A percentile compares a stretch with the other conserved stretches of the same genome.
Evolutionary conservation across 1,140 invertebrate genomes (phyloP).

Genomic region (silkworm (Bombyx mori)): DNA sequence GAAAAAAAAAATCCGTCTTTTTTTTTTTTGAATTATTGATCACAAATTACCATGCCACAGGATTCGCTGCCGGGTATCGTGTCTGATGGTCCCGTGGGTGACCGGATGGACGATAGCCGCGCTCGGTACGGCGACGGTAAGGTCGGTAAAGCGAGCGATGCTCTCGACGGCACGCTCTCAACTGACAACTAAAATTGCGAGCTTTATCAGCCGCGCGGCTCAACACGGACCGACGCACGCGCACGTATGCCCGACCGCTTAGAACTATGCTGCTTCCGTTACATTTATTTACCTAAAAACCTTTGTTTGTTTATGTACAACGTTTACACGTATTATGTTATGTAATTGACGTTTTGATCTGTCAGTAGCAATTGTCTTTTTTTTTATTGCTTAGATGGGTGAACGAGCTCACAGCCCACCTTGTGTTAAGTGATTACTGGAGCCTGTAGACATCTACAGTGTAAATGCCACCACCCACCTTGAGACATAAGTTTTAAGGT

Average conservation of each 20-base stretch:
- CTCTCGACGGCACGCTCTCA: conserved; percentile 40
- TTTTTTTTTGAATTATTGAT: conserved; percentile 36
- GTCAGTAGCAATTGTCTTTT: no score
- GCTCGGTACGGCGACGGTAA: conserved; percentile 19
- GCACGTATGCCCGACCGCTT: conserved; percentile 41
- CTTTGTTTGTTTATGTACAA: no score
- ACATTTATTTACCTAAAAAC: conserved; percentile 15
- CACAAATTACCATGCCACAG: conserved; percentile 64
- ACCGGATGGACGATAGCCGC: conserved; percentile 13
- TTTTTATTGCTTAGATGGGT: no score
- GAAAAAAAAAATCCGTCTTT: conserved; percentile 9
- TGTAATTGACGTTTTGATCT: no score
- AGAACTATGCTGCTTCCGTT: conserved; percentile 56
- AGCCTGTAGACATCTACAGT: no score
- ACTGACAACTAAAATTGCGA: conserved; percentile 60
- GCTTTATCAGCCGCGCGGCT: conserved; percentile 55
- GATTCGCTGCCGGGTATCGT: conserved; percentile 29
- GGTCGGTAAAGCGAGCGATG: conserved; percentile 32
- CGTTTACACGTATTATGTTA: no score
- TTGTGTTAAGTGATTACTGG: no score
- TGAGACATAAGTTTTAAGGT: no score
- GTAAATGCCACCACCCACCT: no score
- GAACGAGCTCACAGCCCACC: no score
- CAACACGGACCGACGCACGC: conserved; percentile 35
- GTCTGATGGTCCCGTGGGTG: conserved; percentile 3